phyloP scores from a whole-genome alignment of 2,888 invertebrate species.

The Melieria crassipennis region DNA sequence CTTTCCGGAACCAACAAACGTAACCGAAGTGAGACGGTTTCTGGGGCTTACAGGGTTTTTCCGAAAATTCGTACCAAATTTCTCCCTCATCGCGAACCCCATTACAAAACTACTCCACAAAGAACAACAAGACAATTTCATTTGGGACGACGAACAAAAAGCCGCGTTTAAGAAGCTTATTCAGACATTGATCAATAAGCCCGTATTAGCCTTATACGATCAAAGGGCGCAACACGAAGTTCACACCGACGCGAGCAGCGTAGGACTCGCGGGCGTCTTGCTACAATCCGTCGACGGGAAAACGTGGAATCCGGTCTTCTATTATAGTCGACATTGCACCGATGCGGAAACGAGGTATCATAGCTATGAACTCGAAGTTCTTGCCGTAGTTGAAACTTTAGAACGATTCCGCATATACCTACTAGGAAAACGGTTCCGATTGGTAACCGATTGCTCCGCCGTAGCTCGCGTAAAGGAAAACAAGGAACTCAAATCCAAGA shows the following conservation, averaged over 20 bases:
- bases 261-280: slow-evolving; percentile 40
- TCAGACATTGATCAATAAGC: background rate
- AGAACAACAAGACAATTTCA: too few species aligned
- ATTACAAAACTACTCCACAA: slow-evolving; percentile 32
- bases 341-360: slow-evolving; percentile 38
- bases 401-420: too few species aligned
- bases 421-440: slow-evolving; percentile 38
- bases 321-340: slow-evolving; percentile 41
- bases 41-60: slow-evolving; percentile 29
- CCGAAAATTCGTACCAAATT: slow-evolving; percentile 27
- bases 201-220: slow-evolving; percentile 1
- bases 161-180: background rate
- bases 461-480: slow-evolving; percentile 10
- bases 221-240: slow-evolving; percentile 38
- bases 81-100: slow-evolving; percentile 33
- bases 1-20: slow-evolving; percentile 19
- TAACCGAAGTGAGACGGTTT: slow-evolving; percentile 28
- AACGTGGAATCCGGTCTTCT: slow-evolving; percentile 28
- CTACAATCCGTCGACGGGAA: slow-evolving; percentile 13
- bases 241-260: slow-evolving; percentile 40
- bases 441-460: slow-evolving; percentile 27
- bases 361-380: slow-evolving; percentile 39
- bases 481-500: slow-evolving; percentile 22
- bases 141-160: too few species aligned
- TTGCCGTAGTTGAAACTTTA: slow-evolving; percentile 40